These are phyloP conservation scores for Cottus gobio DNA, from an alignment of 2,113 vertebrate genomes.

Conservation along the genomic window DNA sequence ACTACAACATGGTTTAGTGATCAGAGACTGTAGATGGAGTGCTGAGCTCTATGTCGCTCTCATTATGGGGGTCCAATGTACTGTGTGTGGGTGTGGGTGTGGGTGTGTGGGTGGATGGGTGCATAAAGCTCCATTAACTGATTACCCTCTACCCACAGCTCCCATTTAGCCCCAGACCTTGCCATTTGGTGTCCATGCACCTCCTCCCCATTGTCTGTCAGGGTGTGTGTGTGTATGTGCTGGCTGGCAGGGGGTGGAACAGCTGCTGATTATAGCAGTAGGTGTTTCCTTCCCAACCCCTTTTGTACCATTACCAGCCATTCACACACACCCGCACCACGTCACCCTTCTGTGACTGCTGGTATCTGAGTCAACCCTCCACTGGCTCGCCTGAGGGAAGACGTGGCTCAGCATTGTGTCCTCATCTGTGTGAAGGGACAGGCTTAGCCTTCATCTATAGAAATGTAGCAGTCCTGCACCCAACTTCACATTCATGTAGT, in stretches of 20 bases:
- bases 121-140: conserved; percentile 63
- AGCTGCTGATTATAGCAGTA: conserved; percentile 80
- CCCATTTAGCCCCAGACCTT: conserved; percentile 34
- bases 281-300: conserved; percentile 75
- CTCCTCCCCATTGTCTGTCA: conserved; percentile 25
- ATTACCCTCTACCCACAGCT: conserved; percentile 57
- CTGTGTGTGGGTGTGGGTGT: not conserved
- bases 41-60: conserved; percentile 31
- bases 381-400: conserved; percentile 29
- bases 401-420: conserved; percentile 36
- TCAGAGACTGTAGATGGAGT: conserved; percentile 18
- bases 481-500: not conserved
- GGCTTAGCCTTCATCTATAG: not conserved
- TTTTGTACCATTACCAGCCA: conserved; percentile 65
- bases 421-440: conserved; percentile 37
- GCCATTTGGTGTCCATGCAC: conserved; percentile 56
- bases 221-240: conserved; percentile 36
- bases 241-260: conserved; percentile 70
- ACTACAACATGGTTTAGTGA: not conserved
- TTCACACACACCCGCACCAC: conserved; percentile 1
- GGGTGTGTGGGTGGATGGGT: conserved; percentile 19
- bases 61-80: conserved; percentile 32
- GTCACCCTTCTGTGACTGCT: conserved; percentile 15
- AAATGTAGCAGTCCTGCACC: not conserved
- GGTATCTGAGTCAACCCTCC: conserved; percentile 50